These are phyloP conservation scores for Ischnura elegans DNA, from an alignment of 2,888 invertebrate genomes.

Conservation along the genomic window DNA sequence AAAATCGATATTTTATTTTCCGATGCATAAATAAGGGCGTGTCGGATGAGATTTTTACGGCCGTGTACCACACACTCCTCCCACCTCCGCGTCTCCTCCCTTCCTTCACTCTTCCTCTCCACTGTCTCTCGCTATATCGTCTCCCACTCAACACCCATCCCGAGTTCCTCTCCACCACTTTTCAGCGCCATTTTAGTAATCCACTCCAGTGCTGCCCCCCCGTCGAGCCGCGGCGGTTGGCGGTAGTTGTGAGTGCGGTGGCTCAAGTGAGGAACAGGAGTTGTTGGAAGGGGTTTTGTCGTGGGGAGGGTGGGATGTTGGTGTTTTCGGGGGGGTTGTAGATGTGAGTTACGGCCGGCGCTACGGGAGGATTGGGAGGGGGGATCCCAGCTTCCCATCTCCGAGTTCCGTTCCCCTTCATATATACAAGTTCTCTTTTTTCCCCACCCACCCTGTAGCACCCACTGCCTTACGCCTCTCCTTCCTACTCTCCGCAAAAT, in stretches of 20 bases:
- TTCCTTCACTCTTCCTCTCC: neutral
- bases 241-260: constrained; percentile 60
- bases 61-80: neutral
- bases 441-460: no score
- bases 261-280: constrained; percentile 66
- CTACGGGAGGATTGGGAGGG: constrained; percentile 34
- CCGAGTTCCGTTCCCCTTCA: neutral
- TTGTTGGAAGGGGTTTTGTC: constrained; percentile 20
- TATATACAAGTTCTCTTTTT: no score
- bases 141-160: neutral
- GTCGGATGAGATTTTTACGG: constrained; percentile 41
- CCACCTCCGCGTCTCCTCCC: neutral
- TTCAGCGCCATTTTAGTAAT: constrained; percentile 66
- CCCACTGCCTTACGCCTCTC: neutral
- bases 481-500: neutral
- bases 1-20: neutral
- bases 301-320: neutral
- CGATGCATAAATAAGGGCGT: neutral
- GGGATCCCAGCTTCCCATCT: constrained; percentile 8
- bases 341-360: constrained; percentile 54
- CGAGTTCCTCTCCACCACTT: constrained; percentile 59
- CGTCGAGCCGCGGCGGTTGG: constrained; percentile 62
- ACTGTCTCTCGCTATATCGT: neutral
- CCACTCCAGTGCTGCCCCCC: constrained; percentile 65
- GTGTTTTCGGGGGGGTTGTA: neutral